Base-by-base conservation (phyloP, 2,113 vertebrate genomes). In the Hypanus sabinus region DNA sequence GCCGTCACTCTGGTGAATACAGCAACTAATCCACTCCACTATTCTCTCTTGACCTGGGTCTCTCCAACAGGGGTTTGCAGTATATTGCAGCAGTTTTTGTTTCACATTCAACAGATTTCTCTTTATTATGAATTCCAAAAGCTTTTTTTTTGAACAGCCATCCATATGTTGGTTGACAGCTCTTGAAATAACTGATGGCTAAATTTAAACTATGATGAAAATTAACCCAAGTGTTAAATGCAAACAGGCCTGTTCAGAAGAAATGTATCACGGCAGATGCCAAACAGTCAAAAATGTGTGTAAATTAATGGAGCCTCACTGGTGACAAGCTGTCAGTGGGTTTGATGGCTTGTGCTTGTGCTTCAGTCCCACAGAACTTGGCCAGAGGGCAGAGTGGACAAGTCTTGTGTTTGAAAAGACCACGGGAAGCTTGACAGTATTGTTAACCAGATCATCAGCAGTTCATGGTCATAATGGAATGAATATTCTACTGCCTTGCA, bases 191-290 rank as follows among this genome's bases (percentile, higher is more conserved):
- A 98, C 97, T 98, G 98, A 99, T 98, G 98, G 98, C 97, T 98
- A 98, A 98, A 98, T 99, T 98, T 98, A 98, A 98, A 99, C 98
- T 97, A 98, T 98, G 98, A 99, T 98, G 98, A 98, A 98, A 97
- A 97, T 97, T 97, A 97, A 97, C 97, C 97, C 96, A 95, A 97
- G 97, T 98, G 97, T 97, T 98, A 98, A 98, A 98, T 97, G 97
- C 97, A 98, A 97, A 97, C 97, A 96, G 97, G 97, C 90, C 88
- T 92, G 85, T 65, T 94, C 94, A 93, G 80, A 94, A 94, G 83
- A 94, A 81, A 94, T 79, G 96, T 97, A 96, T 97, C 97, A 96
- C 97, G 97, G 98, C 98, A 98, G 97, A 98, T 98, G 98, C 98
- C 98, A 98, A 98, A 98, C 97, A 98, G 97, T 97, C 96, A 97